phyloP scores from a whole-genome alignment of 2,797 vertebrate species.

The Melanotaenia parkinsoni region DNA sequence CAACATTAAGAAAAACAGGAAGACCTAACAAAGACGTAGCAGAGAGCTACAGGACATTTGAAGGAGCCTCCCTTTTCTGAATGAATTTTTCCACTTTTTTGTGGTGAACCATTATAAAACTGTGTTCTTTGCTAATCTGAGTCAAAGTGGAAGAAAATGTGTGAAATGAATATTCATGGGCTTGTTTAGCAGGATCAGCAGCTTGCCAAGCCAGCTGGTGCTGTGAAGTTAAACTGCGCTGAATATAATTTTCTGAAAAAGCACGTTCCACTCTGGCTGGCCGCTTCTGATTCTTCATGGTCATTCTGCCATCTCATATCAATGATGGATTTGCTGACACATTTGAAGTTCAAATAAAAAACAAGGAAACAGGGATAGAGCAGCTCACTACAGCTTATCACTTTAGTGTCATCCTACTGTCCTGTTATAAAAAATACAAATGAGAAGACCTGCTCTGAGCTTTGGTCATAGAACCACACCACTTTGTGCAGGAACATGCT shows the following conservation, averaged over 20 bases:
- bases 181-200: conserved; percentile 55
- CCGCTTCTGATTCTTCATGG: conserved; percentile 16
- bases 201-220: conserved; percentile 66
- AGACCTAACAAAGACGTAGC: conserved; percentile 4
- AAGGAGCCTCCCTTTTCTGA: conserved; percentile 17
- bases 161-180: conserved; percentile 64
- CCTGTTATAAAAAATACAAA: neutral
- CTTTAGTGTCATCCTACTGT: neutral
- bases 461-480: neutral
- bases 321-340: conserved; percentile 4
- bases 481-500: neutral
- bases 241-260: conserved; percentile 34
- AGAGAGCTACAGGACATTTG: conserved; percentile 10
- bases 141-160: conserved; percentile 35
- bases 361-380: neutral
- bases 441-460: neutral
- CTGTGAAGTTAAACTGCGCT: conserved; percentile 51
- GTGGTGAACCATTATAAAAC: conserved; percentile 38
- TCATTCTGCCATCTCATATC: conserved; percentile 13
- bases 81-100: conserved; percentile 23
- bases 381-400: neutral
- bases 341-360: neutral
- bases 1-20: conserved; percentile 15
- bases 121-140: conserved; percentile 46
- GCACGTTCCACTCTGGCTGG: conserved; percentile 34